These are phyloP conservation scores for Liposcelis brunnea DNA, from an alignment of 2,888 invertebrate species.

Conservation along the genomic window DNA sequence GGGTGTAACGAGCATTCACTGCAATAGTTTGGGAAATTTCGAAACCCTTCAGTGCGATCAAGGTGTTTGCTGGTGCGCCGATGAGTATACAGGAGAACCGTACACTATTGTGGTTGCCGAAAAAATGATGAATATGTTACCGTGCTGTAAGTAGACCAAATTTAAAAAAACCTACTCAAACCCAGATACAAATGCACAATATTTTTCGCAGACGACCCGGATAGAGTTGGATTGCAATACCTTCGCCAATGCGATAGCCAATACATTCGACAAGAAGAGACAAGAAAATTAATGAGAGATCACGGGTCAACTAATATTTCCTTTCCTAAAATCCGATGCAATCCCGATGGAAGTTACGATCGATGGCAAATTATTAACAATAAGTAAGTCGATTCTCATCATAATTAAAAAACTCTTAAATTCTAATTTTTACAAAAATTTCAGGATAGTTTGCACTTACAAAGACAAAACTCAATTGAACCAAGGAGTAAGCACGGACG, in stretches of 20 bases:
- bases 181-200: not conserved
- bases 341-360: slow-evolving; percentile 48
- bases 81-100: slow-evolving; percentile 40
- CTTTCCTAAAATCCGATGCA: slow-evolving; percentile 36
- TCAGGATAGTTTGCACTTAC: slow-evolving; percentile 7
- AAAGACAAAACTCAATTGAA: not conserved
- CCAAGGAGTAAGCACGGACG: not conserved
- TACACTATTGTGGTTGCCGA: slow-evolving; percentile 36
- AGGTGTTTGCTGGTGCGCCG: slow-evolving; percentile 51
- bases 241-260: slow-evolving; percentile 48
- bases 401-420: too few species aligned
- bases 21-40: slow-evolving; percentile 44
- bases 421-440: not conserved
- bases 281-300: slow-evolving; percentile 34
- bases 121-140: slow-evolving; percentile 36
- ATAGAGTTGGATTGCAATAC: slow-evolving; percentile 36
- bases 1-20: slow-evolving; percentile 39
- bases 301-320: slow-evolving; percentile 41
- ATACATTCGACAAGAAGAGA: slow-evolving; percentile 32
- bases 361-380: slow-evolving; percentile 33
- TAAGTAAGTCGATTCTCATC: slow-evolving; percentile 29
- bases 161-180: not conserved
- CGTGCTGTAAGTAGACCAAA: slow-evolving; percentile 40
- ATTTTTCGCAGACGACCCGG: slow-evolving; percentile 30
- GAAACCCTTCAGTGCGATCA: slow-evolving; percentile 49